Percentiles rank a stretch among this genome's conserved stretches.
Evolutionary conservation across 1,140 invertebrate genomes (phyloP).

Genomic region (Drosophila insularis): DNA sequence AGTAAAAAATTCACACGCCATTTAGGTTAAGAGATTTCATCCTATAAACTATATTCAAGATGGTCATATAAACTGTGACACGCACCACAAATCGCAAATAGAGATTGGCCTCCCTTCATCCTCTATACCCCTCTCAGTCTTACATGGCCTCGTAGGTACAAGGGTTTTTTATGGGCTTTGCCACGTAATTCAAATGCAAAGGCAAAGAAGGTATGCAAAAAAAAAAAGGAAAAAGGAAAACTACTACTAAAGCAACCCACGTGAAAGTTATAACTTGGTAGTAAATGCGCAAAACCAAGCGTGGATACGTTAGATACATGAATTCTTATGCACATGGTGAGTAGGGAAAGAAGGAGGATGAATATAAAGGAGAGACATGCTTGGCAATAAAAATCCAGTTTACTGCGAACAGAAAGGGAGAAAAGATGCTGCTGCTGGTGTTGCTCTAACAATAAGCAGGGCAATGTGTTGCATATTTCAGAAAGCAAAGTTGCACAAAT

Average conservation of each 20-base stretch:
- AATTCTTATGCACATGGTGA: constrained; percentile 30
- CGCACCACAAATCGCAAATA: constrained; percentile 39
- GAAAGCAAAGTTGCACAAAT: constrained; percentile 74
- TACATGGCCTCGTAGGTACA: constrained; percentile 1
- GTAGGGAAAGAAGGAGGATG: too few relatives aligned
- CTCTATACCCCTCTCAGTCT: neutral
- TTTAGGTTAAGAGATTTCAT: constrained; percentile 15
- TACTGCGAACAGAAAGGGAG: constrained; percentile 19
- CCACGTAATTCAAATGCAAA: constrained; percentile 18
- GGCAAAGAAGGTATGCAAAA: constrained; percentile 8
- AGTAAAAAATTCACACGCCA: neutral
- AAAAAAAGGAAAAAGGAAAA: constrained; percentile 28
- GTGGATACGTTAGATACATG: constrained; percentile 54
- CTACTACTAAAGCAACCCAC: constrained; percentile 67
- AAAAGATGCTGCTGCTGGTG: constrained; percentile 45
- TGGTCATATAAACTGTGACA: constrained; percentile 54
- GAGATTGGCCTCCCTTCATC: neutral
- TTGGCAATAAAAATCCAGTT: constrained; percentile 73
- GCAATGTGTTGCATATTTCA: constrained; percentile 76
- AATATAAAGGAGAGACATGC: constrained; percentile 20
- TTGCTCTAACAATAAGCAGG: constrained; percentile 48
- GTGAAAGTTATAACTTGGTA: constrained; percentile 72
- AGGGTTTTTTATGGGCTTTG: constrained; percentile 36
- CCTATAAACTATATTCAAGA: constrained; percentile 43
- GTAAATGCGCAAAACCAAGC: constrained; percentile 68